Percentiles rank a stretch among this genome's conserved stretches.
Conservation (phyloP, 30 jellyfish, hydroid and myxozoan species). For the Hydractinia symbiolongicarpus region DNA sequence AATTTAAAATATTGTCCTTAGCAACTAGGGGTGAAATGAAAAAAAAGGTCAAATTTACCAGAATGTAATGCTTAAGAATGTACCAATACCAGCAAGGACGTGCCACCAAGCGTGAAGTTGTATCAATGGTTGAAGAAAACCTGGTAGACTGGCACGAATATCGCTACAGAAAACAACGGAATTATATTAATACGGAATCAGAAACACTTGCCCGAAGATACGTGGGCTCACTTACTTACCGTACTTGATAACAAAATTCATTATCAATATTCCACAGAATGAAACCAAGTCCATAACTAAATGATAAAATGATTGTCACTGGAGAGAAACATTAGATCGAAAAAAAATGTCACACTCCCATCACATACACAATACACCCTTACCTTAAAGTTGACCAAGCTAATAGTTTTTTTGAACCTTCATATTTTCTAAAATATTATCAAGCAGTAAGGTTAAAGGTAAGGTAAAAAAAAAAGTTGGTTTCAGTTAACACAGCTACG, state of each 20-base stretch:
- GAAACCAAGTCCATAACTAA: slow-evolving; percentile 79
- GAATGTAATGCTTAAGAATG: slow-evolving; percentile 43
- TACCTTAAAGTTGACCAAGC: slow-evolving; percentile 25
- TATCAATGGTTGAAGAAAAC: slow-evolving; percentile 54
- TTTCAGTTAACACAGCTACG: too few relatives aligned
- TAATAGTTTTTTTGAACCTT: slow-evolving; percentile 10
- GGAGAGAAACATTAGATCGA: too few relatives aligned
- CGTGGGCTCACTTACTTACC: slow-evolving; percentile 37
- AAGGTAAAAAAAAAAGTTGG: too few relatives aligned
- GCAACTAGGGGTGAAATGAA: too few relatives aligned
- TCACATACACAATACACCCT: neutral
- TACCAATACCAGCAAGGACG: slow-evolving; percentile 75
- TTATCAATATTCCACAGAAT: slow-evolving; percentile 89
- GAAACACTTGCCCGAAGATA: too few relatives aligned
- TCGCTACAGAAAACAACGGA: slow-evolving; percentile 25
- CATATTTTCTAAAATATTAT: slow-evolving; percentile 27
- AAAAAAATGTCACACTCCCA: too few relatives aligned
- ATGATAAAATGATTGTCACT: neutral
- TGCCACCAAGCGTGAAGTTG: slow-evolving; percentile 98
- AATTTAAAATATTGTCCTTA: too few relatives aligned
- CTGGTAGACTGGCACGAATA: slow-evolving; percentile 61
- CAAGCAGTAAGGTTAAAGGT: neutral
- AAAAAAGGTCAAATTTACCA: slow-evolving; percentile 27
- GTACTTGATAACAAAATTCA: slow-evolving; percentile 67
- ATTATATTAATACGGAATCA: too few relatives aligned